Percentiles rank a stretch among this genome's conserved stretches.
phyloP scores from a whole-genome alignment of 30 jellyfish, hydroid and myxozoan species.

The Pseudorhiza aurosa region DNA sequence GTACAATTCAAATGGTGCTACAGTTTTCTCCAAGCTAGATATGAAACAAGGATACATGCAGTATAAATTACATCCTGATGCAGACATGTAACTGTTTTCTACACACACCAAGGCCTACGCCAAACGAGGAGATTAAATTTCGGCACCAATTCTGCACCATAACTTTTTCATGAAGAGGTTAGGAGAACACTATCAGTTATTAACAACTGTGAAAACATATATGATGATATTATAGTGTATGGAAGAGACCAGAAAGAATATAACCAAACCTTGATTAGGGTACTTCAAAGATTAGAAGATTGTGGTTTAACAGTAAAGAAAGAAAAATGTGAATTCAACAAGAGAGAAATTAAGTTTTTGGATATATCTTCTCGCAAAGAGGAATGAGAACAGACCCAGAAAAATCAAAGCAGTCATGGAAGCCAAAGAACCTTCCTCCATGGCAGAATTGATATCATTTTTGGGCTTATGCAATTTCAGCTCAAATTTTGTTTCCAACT shows the following conservation, averaged over 20 bases:
- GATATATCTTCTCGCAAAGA: slow-evolving; percentile 47
- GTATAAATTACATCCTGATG: slow-evolving; percentile 46
- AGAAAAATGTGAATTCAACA: slow-evolving; percentile 54
- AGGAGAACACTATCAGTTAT: slow-evolving; percentile 12
- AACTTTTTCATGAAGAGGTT: slow-evolving; percentile 50
- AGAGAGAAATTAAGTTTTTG: slow-evolving; percentile 61
- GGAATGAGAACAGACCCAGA: slow-evolving; percentile 75
- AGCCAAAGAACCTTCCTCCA: slow-evolving; percentile 44
- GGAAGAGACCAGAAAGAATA: slow-evolving; percentile 38
- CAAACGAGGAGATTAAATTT: slow-evolving; percentile 36
- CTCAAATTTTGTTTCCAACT: slow-evolving; percentile 47
- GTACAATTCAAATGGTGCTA: slow-evolving; percentile 49
- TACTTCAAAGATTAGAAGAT: slow-evolving; percentile 32
- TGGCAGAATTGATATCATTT: slow-evolving; percentile 57
- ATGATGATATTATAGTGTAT: slow-evolving; percentile 54
- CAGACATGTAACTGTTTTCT: slow-evolving; percentile 52
- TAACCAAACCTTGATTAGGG: slow-evolving; percentile 13
- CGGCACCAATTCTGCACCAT: slow-evolving; percentile 72
- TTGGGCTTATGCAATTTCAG: slow-evolving; percentile 52
- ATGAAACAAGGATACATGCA: slow-evolving; percentile 71
- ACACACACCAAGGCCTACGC: slow-evolving; percentile 76
- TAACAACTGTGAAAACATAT: slow-evolving; percentile 4
- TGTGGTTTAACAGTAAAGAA: slow-evolving; percentile 57
- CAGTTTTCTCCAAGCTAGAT: slow-evolving; percentile 48
- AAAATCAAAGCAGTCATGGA: slow-evolving; percentile 47